Conservation (phyloP, 2,797 vertebrate genomes). For the Trematocara caparti region DNA sequence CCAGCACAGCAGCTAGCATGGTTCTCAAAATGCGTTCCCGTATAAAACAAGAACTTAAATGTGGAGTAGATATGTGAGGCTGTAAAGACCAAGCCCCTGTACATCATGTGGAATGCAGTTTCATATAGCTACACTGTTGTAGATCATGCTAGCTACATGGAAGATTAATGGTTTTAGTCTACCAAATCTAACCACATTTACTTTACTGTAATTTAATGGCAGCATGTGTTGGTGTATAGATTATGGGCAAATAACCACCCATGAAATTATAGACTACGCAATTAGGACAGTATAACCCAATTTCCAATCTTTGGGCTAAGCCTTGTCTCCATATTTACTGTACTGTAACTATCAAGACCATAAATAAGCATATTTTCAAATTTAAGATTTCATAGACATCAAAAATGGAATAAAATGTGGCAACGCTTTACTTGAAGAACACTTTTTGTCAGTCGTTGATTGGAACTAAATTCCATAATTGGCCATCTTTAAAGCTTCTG, state of each 20-base stretch:
- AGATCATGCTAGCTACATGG: neutral
- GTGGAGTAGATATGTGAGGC: neutral
- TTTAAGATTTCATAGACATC: neutral
- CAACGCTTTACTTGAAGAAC: conserved; percentile 26
- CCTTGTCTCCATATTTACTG: neutral
- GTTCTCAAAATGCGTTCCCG: neutral
- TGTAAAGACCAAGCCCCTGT: neutral
- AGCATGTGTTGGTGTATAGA: neutral
- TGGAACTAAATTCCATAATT: neutral
- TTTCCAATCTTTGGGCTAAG: neutral
- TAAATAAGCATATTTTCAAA: neutral
- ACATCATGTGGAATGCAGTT: neutral
- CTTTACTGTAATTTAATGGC: neutral
- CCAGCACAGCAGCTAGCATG: neutral
- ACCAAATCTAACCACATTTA: fast-evolving
- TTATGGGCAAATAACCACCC: neutral
- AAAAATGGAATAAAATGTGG: neutral
- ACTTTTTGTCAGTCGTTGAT: neutral
- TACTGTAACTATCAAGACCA: neutral
- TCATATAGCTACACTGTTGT: neutral
- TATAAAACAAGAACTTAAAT: neutral
- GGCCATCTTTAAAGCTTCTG: neutral
- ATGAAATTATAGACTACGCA: neutral
- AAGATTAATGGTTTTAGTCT: neutral
- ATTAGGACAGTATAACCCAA: neutral